Base-by-base conservation (phyloP, 2,888 invertebrate species). In the Tiliacea aurago region DNA sequence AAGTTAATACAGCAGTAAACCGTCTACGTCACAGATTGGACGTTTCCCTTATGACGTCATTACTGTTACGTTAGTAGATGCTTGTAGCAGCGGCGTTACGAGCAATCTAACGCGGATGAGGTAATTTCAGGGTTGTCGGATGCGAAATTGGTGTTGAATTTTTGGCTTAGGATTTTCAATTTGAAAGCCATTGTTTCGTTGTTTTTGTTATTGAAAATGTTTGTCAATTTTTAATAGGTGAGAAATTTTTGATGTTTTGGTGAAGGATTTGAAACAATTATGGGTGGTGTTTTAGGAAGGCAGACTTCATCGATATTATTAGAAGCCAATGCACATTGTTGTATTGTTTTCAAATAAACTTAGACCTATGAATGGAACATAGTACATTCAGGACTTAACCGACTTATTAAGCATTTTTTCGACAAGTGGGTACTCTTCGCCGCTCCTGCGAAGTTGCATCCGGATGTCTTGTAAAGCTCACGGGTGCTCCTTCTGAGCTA, bases 11-110 rank as follows among this genome's bases (percentile, higher is more conserved):
- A 73, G 71, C 76, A 65, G 69, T 85, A 81, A 86, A 86, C 72
- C 66, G 81, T 69, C 74, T 73, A 82, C 81, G 76, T 84, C 81
- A 83, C 81, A 83, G 83, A 86, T 86, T 86, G 86, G 79, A 80
- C 83, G 85, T 83, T 80, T 78, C 80, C 73, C 85, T 83, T 83
- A 83, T 84, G 86, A 86, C 84, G 86, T 84, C 86, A 86, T 86
- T 86, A 85, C 86, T 70, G 84, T 86, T 80, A 85, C 84, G 83
- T 86, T 84, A 80, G 81, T 83, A 81, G 83, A 85, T 77, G 84
- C 84, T 82, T 83, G 86, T 84, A 80, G 80, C 81, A 65, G 68
- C 75, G 66, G 63, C 76, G 86, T 85, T 86, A 82, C 82, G 82
- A 86, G 86, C 86, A 86, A 86, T 86, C 84, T 86, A 84, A 82